Evolutionary conservation across 2,113 vertebrate species (phyloP), one percentile per base, ranked within the genome.

Genomic region (Tonatia bakeri): DNA sequence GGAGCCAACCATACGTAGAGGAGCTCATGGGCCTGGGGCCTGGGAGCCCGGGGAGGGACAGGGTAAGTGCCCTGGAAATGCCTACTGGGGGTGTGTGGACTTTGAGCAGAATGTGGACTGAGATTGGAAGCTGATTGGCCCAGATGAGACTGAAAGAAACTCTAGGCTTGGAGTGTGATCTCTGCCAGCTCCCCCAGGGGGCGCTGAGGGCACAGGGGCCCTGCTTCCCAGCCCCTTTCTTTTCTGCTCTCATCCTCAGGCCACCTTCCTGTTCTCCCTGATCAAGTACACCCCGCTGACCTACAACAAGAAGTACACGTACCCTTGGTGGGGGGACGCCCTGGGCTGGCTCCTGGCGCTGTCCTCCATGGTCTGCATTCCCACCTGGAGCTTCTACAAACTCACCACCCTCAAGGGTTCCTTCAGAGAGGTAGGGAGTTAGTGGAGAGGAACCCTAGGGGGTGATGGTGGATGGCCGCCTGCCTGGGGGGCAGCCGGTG

Each of bases 241-340:
- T 79, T 13, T 73, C 54, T 87, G 2, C 56, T 90, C 31, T 76
- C 80, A 10, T 76, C 75, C 52, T 43, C 97, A 99, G 99, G 99
- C 99, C 73, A 99, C 99, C 1, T 99, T 99, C 97, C 97, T 99
- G 20, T 99, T 99, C 96, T 99, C 99, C 79, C 90, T 99, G 98
- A 98, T 99, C 97, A 99, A 99, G 97, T 99, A 99, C 81, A 99
- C 99, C 0, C 99, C 99, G 0, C 96, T 99, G 95, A 99, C 99
- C 33, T 99, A 99, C 98, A 99, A 99, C 97, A 99, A 99, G 97
- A 99, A 99, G 79, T 99, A 99, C 1, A 98, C 98, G 7, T 99
- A 99, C 90, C 99, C 99, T 0, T 99, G 99, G 99, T 99, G 99
- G 99, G 99, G 99, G 0, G 98, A 99, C 19, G 98, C 98, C 3